Conservation (phyloP, 2,888 invertebrate genomes). For the Cacoxenus indagator region DNA sequence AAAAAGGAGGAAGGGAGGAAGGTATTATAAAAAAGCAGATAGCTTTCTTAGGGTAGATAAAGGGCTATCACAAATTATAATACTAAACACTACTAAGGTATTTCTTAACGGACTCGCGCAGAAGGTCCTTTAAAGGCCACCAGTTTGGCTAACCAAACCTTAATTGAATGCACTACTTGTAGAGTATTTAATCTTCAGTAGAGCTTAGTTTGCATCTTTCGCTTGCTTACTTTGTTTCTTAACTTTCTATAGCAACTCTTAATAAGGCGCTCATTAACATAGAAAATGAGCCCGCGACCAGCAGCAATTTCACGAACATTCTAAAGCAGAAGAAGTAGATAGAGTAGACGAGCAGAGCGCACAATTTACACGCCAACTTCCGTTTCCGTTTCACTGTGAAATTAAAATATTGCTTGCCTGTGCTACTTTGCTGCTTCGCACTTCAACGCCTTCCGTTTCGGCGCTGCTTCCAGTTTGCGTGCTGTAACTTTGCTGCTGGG, state of each 20-base stretch:
- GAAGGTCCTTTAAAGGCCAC: too few species aligned
- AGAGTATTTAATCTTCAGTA: slow-evolving; percentile 32
- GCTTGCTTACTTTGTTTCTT: slow-evolving; percentile 5
- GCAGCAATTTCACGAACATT: not conserved
- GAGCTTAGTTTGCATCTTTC: slow-evolving; percentile 26
- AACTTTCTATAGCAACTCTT: slow-evolving; percentile 34
- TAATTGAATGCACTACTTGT: too few species aligned
- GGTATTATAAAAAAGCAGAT: too few species aligned
- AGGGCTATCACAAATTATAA: too few species aligned
- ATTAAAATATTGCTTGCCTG: slow-evolving; percentile 10
- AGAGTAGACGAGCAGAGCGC: slow-evolving; percentile 37
- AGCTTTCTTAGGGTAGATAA: too few species aligned
- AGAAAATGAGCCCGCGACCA: slow-evolving; percentile 43
- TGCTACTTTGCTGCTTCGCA: not conserved
- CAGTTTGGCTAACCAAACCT: too few species aligned
- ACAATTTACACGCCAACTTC: slow-evolving; percentile 61
- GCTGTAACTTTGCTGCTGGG: not conserved
- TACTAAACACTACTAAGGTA: too few species aligned
- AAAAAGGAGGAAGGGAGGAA: too few species aligned
- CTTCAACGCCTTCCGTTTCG: not conserved
- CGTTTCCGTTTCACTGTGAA: slow-evolving; percentile 36
- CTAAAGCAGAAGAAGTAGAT: not conserved
- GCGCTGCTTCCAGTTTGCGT: slow-evolving; percentile 31
- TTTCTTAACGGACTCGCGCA: too few species aligned
- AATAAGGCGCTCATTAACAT: slow-evolving; percentile 60